These are phyloP conservation scores for human DNA, from an alignment of 2,113 vertebrate species.

Conservation along the genomic window GRCh38 chr18:5437501-5438000, in stretches of 20 bases:
- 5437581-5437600: background rate
- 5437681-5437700: background rate
- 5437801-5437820: conserved; percentile 32
- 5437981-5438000: background rate
- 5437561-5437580: background rate
- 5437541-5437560: background rate
- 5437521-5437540: background rate
- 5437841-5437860: conserved; percentile 25
- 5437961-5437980: background rate
- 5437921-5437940: background rate
- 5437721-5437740: background rate
- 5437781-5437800: background rate
- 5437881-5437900: background rate
- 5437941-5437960: background rate
- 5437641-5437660: background rate
- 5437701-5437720: background rate
- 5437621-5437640: background rate
- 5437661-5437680: background rate
- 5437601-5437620: background rate
- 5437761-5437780: background rate
- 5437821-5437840: background rate
- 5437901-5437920: background rate
- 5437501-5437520: background rate
- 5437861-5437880: background rate
- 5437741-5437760: conserved; percentile 24